These are phyloP conservation scores for Orchestia grillus DNA, from an alignment of 1,140 invertebrate genomes.

Conservation along the genomic window DNA sequence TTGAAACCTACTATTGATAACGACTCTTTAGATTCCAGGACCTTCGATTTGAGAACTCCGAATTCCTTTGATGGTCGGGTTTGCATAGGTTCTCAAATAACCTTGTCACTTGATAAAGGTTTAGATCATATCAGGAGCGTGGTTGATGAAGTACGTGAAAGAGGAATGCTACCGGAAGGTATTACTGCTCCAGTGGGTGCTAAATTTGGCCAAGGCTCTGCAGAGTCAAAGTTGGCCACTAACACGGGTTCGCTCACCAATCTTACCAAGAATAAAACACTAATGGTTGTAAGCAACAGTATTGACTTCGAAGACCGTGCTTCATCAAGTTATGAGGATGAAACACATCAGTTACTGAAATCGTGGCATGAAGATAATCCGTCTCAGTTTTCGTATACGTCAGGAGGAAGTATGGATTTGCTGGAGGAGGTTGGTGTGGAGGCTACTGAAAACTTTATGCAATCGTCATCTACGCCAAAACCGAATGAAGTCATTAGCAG, in stretches of 20 bases:
- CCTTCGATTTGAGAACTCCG: not conserved
- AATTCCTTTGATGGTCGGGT: not conserved
- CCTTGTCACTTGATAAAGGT: constrained; percentile 34
- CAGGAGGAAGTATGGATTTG: constrained; percentile 21
- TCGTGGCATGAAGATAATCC: constrained; percentile 47
- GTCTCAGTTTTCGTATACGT: not conserved
- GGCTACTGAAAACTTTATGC: constrained; percentile 36
- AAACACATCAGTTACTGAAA: not conserved
- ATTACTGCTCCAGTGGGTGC: not conserved
- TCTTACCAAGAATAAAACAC: constrained; percentile 23
- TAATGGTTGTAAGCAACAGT: constrained; percentile 40
- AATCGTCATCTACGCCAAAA: not conserved
- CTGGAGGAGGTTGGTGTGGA: constrained; percentile 43
- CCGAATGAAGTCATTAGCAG: not conserved
- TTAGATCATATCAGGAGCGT: constrained; percentile 33
- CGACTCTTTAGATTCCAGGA: not conserved
- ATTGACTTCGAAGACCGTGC: not conserved
- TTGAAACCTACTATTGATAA: not conserved
- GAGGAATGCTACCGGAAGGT: constrained; percentile 1
- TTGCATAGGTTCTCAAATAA: constrained; percentile 31
- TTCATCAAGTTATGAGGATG: not conserved
- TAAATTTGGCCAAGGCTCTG: not conserved
- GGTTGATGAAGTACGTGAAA: not conserved
- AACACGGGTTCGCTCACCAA: not conserved
- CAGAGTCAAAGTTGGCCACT: not conserved